Evolutionary conservation across 1,140 invertebrate species (phyloP), one percentile per base, ranked within the genome.

Genomic region (Coenobita brevimanus): DNA sequence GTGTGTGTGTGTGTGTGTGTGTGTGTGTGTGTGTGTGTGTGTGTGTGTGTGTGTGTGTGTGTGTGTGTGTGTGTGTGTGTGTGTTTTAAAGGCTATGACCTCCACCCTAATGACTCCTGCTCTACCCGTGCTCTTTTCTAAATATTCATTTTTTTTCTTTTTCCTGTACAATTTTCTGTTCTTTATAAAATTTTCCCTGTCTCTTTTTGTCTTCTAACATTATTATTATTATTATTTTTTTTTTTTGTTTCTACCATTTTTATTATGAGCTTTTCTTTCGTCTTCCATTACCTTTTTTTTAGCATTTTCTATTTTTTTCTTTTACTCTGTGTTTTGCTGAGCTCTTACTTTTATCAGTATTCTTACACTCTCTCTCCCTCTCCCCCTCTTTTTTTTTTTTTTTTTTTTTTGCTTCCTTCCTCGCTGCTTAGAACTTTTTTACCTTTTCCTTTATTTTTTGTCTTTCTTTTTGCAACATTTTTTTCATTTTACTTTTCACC

Each of bases 1-100:
- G 64, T 67, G 64, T 67, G 64, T 67, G 64, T 67, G 64, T 67
- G 64, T 67, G 64, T 67, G 30, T n/a, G 64, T n/a, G 64, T 24
- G 69, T 73, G 38, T 27, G 30, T 73, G 30, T 73, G 38, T 73
- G 38, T 73, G 30, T 73, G 69, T 73, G 69, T 73, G 13, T 24
- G 30, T 43, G 6, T 33, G 2, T 8, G 69, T 3, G n/a, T 21
- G 69, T 33, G 33, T 33, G 69, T 33, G n/a, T 30, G n/a, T 24
- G 33, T 33, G 2, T 21, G n/a, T 24, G 33, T 2, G n/a, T 73
- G 33, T 3, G 69, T 73, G 69, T 73, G 69, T 43, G 69, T 73
- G 33, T 71, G 69, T 71, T 21, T 67, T n/a, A 4, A 67, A n/a
- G 6, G 46, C 17, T 50, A 17, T n/a, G n/a, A n/a, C n/a, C n/a